Base-by-base conservation (phyloP, 2,797 vertebrate genomes). In the Halcyon leucocephala region DNA sequence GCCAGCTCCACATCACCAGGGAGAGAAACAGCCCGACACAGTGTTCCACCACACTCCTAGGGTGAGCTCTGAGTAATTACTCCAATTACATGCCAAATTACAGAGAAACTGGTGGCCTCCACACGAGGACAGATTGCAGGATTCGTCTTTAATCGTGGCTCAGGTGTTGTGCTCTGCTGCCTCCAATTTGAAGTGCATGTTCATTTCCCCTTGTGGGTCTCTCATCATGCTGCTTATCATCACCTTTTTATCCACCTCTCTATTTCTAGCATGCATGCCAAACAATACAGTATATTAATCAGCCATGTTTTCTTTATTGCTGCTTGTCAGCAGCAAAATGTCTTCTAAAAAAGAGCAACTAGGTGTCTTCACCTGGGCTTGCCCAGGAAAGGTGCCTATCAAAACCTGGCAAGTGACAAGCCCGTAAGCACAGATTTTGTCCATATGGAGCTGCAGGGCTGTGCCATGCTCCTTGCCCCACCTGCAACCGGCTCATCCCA, bases 291-390 rank as follows among this genome's bases (percentile, higher is more conserved):
- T 48, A 29, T 82, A 73, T 94, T 93, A 90, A 92, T 95, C 86
- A 94, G 31, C 35, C 67, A 67, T 15, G n/a, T 44, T 60, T 94
- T 79, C 83, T 64, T 84, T 73, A 64, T 25, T 77, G 62, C 54
- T 90, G 42, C 77, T 88, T 94, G 61, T 88, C 94, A 90, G 87
- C 79, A 90, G 82, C 65, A 82, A 93, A 66, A 64, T 87, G 11
- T 71, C 74, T 78, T 85, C 78, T 66, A 55, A 60, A 89, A 60
- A 48, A 37, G 51, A 94, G n/a, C 22, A 66, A 54, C 26, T 15
- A 70, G n/a, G 33, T 85, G 48, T 72, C 76, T 91, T 89, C 85
- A 89, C 64, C 57, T 55, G 48, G 55, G 22, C 73, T 74, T 95
- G 58, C 64, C 64, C 44, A 41, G 71, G 60, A 94, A 65, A 88